Percentiles rank a stretch among this genome's conserved stretches.
phyloP scores from a whole-genome alignment of 2,888 invertebrate genomes.

The Ectropis crepuscularia region DNA sequence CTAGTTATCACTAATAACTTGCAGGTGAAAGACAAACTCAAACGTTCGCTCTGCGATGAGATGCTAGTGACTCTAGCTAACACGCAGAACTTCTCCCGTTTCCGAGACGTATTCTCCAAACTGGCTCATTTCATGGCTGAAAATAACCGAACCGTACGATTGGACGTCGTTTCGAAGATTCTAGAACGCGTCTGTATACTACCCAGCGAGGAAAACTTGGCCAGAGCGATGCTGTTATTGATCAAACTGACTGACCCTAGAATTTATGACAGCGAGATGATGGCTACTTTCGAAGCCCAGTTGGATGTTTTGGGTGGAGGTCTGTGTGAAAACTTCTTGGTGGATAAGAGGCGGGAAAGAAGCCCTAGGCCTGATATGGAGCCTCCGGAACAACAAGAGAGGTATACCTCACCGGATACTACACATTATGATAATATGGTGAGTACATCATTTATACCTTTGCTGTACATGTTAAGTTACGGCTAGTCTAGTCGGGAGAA shows the following conservation, averaged over 20 bases:
- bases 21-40: constrained; percentile 2
- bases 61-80: constrained; percentile 62
- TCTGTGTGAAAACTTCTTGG: constrained; percentile 48
- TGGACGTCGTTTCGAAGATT: constrained; percentile 55
- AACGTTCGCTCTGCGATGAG: constrained; percentile 42
- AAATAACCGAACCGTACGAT: constrained; percentile 48
- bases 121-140: constrained; percentile 59
- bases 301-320: constrained; percentile 43
- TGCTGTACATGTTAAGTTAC: neutral
- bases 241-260: constrained; percentile 55
- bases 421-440: constrained; percentile 65
- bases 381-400: constrained; percentile 28
- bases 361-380: neutral
- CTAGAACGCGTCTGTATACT: constrained; percentile 69
- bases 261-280: constrained; percentile 57
- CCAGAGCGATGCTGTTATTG: constrained; percentile 56
- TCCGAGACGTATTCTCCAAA: constrained; percentile 64
- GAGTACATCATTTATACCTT: constrained; percentile 40
- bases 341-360: constrained; percentile 26
- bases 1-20: neutral
- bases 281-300: constrained; percentile 56
- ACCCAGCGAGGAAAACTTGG: constrained; percentile 57
- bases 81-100: constrained; percentile 72
- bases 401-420: constrained; percentile 66
- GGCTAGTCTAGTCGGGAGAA: neutral